These are phyloP conservation scores for Ambastaia sidthimunki DNA, from an alignment of 2,797 vertebrate species.

Conservation along the genomic window DNA sequence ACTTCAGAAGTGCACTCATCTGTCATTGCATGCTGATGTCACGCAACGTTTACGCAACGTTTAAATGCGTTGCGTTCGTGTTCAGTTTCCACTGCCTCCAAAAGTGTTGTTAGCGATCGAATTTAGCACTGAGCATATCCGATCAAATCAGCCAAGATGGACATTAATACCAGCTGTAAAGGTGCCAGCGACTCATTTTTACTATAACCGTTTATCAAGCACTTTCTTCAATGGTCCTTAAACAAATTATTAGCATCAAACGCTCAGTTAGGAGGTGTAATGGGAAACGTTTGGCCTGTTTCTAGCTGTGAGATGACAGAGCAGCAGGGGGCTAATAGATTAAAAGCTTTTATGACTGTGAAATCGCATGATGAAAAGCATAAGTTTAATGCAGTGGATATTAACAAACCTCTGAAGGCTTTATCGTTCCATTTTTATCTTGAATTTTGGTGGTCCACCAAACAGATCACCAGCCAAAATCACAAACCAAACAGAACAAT, in stretches of 20 bases:
- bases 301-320: slow-evolving; percentile 4
- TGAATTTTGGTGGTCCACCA: slow-evolving; percentile 10
- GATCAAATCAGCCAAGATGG: neutral
- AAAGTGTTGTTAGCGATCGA: neutral
- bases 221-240: slow-evolving; percentile 14
- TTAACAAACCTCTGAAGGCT: slow-evolving; percentile 26
- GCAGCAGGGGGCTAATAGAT: slow-evolving; percentile 51
- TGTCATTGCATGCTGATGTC: too few species aligned
- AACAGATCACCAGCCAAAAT: neutral
- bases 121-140: neutral
- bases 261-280: slow-evolving; percentile 22
- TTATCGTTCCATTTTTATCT: slow-evolving; percentile 11
- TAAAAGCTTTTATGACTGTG: slow-evolving; percentile 44
- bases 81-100: neutral
- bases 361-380: slow-evolving; percentile 39
- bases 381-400: slow-evolving; percentile 25
- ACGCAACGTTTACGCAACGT: neutral
- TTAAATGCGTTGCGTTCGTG: neutral
- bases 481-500: slow-evolving; percentile 12
- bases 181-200: neutral
- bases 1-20: too few species aligned
- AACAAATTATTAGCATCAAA: slow-evolving; percentile 36
- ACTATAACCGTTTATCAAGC: slow-evolving; percentile 1
- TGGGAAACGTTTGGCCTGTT: slow-evolving; percentile 32
- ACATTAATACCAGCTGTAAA: slow-evolving; percentile 1